Base-by-base conservation (phyloP, 2,888 invertebrate species). In the Carcina quercana region DNA sequence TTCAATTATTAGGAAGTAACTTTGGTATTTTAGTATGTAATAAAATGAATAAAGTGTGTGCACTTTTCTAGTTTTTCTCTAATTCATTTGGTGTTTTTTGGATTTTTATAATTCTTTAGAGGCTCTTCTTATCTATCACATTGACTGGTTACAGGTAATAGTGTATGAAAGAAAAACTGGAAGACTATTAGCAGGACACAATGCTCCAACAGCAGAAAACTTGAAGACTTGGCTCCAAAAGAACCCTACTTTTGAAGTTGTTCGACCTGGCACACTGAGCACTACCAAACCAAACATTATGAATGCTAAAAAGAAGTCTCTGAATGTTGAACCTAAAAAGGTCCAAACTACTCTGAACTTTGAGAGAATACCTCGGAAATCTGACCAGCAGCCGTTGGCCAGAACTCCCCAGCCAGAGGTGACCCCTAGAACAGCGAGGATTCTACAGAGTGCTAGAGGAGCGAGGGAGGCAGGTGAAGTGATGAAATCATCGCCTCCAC, bases 241-340 rank as follows among this genome's bases (percentile, higher is more conserved):
- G 47, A 92, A 97, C 83, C 96, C 95, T 2, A 92, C 93, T 0
- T 96, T 89, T 68, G 94, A 96, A 83, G 93, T 95, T 0, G 88
- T 95, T 3, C 86, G 88, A 38, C 88, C 90, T 0, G 88, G 87
- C n/a, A 85, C 86, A 17, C 51, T 76, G 1, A 84, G 82, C 48
- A 75, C 86, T 20, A 73, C 68, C 26, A 79, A 65, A 52, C 80
- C 78, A 2, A 71, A 68, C 30, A 34, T 56, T 1, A 58, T 46
- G 34, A n/a, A n/a, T n/a, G 5, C 11, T 3, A 74, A 61, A 48
- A 78, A 69, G 45, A 80, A 73, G 40, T 37, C 48, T 6, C 34
- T 47, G 1, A 47, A 42, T 32, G n/a, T n/a, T n/a, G 78, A 72
- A 13, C 40, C 68, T 20, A 58, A 50, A 29, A 78, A 68, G 52